Evolutionary conservation across 2,888 invertebrate genomes (phyloP).

Genomic region (Antheraea yamamai): DNA sequence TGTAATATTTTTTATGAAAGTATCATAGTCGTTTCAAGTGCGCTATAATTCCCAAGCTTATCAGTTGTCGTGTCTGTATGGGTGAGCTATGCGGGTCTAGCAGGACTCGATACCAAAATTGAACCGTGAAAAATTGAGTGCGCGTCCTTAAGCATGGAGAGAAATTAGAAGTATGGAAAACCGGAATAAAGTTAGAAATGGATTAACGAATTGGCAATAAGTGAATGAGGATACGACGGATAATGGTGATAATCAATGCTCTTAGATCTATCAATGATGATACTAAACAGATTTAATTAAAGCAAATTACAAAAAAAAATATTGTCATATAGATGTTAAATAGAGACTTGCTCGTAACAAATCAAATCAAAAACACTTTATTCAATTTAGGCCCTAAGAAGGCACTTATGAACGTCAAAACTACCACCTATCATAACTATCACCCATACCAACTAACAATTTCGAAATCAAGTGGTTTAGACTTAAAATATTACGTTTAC

Average conservation of each 20-base stretch:
- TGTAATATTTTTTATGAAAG: too few species aligned
- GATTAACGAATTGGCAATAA: background rate
- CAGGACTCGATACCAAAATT: too few species aligned
- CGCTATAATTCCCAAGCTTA: too few species aligned
- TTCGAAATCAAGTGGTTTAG: background rate
- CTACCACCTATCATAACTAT: too few species aligned
- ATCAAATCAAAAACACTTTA: too few species aligned
- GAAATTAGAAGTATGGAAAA: background rate
- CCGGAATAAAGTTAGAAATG: background rate
- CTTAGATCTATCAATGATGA: background rate
- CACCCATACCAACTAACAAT: too few species aligned
- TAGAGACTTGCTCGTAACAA: background rate
- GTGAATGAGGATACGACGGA: background rate
- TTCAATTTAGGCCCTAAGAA: too few species aligned
- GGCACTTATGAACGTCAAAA: too few species aligned
- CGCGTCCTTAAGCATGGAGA: background rate
- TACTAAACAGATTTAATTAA: background rate
- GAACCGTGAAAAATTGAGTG: too few species aligned
- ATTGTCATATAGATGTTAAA: background rate
- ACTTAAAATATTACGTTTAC: conserved; percentile 11
- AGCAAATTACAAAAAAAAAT: background rate
- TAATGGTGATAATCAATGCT: background rate
- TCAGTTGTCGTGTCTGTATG: too few species aligned
- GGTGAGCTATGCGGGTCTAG: too few species aligned
- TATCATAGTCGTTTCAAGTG: too few species aligned